phyloP scores from a whole-genome alignment of 1,140 invertebrate genomes.

The Psilanteris sp. region DNA sequence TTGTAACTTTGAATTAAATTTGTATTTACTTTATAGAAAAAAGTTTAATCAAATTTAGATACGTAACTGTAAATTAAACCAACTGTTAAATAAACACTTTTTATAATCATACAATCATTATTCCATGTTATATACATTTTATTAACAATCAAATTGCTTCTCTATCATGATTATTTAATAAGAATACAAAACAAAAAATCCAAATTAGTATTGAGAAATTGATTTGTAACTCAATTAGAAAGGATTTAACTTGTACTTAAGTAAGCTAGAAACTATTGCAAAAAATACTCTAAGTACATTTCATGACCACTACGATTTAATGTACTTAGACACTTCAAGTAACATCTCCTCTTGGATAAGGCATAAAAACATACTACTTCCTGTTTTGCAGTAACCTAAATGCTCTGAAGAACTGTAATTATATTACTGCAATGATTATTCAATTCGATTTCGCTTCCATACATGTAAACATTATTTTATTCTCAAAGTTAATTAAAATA shows the following conservation, averaged over 20 bases:
- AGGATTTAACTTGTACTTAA: slow-evolving; percentile 31
- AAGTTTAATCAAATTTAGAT: too few relatives aligned
- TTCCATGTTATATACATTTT: too few relatives aligned
- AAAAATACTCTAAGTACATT: slow-evolving; percentile 44
- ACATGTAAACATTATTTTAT: too few relatives aligned
- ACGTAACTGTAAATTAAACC: too few relatives aligned
- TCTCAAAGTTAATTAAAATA: too few relatives aligned
- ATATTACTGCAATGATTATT: slow-evolving; percentile 39
- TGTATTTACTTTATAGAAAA: too few relatives aligned
- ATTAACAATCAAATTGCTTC: too few relatives aligned
- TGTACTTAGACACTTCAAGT: slow-evolving; percentile 48
- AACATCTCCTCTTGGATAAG: slow-evolving; percentile 35
- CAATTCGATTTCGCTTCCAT: slow-evolving; percentile 28
- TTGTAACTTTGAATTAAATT: too few relatives aligned
- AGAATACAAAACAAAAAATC: neutral
- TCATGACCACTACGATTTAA: slow-evolving; percentile 43
- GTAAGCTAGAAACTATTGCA: slow-evolving; percentile 22
- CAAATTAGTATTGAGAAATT: slow-evolving; percentile 18
- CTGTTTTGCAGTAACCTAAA: slow-evolving; percentile 38
- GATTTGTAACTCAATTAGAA: slow-evolving; percentile 44
- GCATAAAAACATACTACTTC: slow-evolving; percentile 29
- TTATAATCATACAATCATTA: too few relatives aligned
- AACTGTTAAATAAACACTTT: too few relatives aligned
- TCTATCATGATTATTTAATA: too few relatives aligned
- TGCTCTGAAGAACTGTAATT: slow-evolving; percentile 40